Percentiles rank a stretch among this genome's conserved stretches.
Evolutionary conservation across 2,888 invertebrate species (phyloP).

Genomic region (Camponotus fellah): DNA sequence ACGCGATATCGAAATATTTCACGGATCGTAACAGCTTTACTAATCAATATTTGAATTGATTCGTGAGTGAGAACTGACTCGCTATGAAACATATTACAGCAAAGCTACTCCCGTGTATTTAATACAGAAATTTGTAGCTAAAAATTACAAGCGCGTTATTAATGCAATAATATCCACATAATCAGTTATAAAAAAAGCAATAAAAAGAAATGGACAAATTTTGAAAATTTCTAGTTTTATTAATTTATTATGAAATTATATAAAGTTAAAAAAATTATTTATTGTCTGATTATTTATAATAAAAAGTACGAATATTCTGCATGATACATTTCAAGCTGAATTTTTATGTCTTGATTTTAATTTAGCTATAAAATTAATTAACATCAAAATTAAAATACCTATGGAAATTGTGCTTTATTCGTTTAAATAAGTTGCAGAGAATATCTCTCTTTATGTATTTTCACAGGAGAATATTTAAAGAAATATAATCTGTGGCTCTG

Average conservation of each 20-base stretch:
- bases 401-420: constrained; percentile 16
- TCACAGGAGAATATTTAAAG: neutral
- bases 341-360: neutral
- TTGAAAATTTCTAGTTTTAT: constrained; percentile 16
- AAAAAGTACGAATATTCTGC: neutral
- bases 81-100: constrained; percentile 1
- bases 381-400: constrained; percentile 24
- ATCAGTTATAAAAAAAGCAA: neutral
- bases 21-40: constrained; percentile 36
- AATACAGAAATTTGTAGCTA: constrained; percentile 4
- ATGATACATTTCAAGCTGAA: neutral
- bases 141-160: constrained; percentile 30
- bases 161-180: neutral
- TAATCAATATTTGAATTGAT: constrained; percentile 47
- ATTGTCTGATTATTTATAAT: neutral
- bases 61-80: neutral
- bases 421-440: neutral
- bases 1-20: constrained; percentile 40
- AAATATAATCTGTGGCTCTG: constrained; percentile 2
- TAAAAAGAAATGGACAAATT: neutral
- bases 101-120: neutral
- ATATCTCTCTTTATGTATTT: neutral
- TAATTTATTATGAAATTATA: neutral
- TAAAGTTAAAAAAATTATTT: neutral
- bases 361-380: constrained; percentile 12